A percentile compares a stretch with the other conserved stretches of the same genome.
Evolutionary conservation across 2,797 vertebrate species (phyloP).

Genomic region (Anolis apletophallus): DNA sequence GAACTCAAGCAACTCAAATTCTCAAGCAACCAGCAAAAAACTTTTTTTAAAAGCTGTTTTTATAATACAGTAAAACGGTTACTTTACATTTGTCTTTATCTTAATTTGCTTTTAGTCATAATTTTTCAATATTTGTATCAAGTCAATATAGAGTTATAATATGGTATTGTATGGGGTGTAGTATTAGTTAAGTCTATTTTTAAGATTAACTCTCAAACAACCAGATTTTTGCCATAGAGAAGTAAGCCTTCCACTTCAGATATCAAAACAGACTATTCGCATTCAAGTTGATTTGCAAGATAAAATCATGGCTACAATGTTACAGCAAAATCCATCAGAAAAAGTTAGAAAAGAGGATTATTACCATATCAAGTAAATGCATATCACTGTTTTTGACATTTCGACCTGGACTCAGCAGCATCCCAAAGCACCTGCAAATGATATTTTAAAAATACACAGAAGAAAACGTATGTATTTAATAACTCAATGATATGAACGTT

Average conservation of each 20-base stretch:
- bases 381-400: constrained; percentile 97
- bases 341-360: constrained; percentile 49
- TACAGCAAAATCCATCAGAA: too few species aligned
- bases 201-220: too few species aligned
- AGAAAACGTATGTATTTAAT: constrained; percentile 58
- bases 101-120: too few species aligned
- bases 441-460: constrained; percentile 28
- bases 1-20: too few species aligned
- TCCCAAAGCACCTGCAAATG: constrained; percentile 92
- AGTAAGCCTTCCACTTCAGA: constrained; percentile 1
- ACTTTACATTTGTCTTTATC: too few species aligned
- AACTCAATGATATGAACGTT: constrained; percentile 51
- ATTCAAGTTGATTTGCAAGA: neutral
- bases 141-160: too few species aligned
- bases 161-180: too few species aligned
- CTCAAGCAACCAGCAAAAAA: too few species aligned
- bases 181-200: too few species aligned
- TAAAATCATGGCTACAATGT: neutral
- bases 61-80: too few species aligned
- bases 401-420: constrained; percentile 95
- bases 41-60: too few species aligned
- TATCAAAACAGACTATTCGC: neutral
- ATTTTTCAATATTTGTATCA: too few species aligned
- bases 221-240: neutral
- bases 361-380: constrained; percentile 98